These are phyloP conservation scores for Coenonympha glycerion DNA, from an alignment of 2,888 invertebrate species.

Conservation along the genomic window DNA sequence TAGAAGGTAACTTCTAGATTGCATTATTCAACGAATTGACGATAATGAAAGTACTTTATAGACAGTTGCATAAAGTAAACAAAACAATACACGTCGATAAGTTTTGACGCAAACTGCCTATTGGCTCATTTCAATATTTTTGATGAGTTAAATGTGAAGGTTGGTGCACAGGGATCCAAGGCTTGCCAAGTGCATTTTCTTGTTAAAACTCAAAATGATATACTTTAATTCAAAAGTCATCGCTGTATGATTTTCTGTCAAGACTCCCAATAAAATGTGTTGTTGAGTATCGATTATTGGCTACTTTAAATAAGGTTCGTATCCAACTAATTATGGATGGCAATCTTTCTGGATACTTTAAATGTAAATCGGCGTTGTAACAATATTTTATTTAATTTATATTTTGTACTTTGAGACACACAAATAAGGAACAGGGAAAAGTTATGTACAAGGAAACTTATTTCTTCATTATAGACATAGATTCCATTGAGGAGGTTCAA, in stretches of 20 bases:
- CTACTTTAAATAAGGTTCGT: constrained; percentile 30
- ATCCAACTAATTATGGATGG: constrained; percentile 32
- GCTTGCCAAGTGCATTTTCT: constrained; percentile 16
- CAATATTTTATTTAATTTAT: not conserved
- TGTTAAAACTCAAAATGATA: constrained; percentile 23
- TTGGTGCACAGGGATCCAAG: constrained; percentile 15
- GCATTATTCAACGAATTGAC: not conserved
- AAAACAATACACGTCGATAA: constrained; percentile 1
- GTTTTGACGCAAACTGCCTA: not conserved
- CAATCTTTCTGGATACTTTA: constrained; percentile 12
- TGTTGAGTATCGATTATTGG: constrained; percentile 34
- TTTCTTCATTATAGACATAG: too few relatives aligned
- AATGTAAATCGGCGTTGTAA: not conserved
- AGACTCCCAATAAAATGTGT: constrained; percentile 34
- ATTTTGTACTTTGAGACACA: not conserved
- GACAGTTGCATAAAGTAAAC: not conserved
- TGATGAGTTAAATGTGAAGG: constrained; percentile 22
- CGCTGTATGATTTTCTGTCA: constrained; percentile 36
- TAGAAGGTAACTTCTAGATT: not conserved
- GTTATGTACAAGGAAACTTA: too few relatives aligned
- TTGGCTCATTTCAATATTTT: constrained; percentile 6
- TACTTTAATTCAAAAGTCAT: constrained; percentile 30
- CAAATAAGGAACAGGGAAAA: too few relatives aligned
- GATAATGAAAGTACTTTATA: not conserved
- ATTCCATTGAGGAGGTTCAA: too few relatives aligned